Evolutionary conservation across 2,888 invertebrate species (phyloP), one percentile per base, ranked within the genome.

Genomic region (Ophion ventricosus): DNA sequence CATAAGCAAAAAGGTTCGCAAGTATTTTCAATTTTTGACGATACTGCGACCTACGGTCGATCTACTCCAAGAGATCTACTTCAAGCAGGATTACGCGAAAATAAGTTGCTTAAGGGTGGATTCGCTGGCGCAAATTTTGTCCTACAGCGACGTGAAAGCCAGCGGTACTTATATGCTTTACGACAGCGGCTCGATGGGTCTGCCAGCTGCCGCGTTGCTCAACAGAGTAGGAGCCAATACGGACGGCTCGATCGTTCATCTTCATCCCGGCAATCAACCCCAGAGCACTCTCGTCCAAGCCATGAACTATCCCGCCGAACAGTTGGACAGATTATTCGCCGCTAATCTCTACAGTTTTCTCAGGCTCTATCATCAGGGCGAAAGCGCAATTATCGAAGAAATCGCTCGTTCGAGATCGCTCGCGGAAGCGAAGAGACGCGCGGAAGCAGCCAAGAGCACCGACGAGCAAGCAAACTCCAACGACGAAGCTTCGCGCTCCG

Each of bases 1-100:
- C 93, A 95, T 99, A 63, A 97, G 97, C 89, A 99, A 99, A 92
- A 99, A 99, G 93, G 97, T 98, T 90, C 97, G 97, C 89, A 99
- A 99, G 93, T 99, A 98, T 93, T 97, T 96, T 91, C 97, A 97
- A 90, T 97, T 96, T 90, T 94, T 98, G 20, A 96, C 96, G 87
- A 95, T 99, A 69, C 94, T 97, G 5, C 96, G 95, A 91, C 98
- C 99, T 0, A 97, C 96, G 56, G 95, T 99, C 80, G 94, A 98
- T 66, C 94, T 97, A n/a, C 93, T 99, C 64, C 94, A 96, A 25
- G 97, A 98, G 89, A 97, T 98, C 90, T 97, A 97, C 93, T 97
- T 97, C 91, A 95, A 95, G 74, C 96, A 97, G 91, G 97, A 97
- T 90, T 95, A 97, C 0, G 94, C 94, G 2, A 97, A 97, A 93